These are phyloP conservation scores for Adelosebastes latens DNA, from an alignment of 2,797 vertebrate species.

Conservation along the genomic window DNA sequence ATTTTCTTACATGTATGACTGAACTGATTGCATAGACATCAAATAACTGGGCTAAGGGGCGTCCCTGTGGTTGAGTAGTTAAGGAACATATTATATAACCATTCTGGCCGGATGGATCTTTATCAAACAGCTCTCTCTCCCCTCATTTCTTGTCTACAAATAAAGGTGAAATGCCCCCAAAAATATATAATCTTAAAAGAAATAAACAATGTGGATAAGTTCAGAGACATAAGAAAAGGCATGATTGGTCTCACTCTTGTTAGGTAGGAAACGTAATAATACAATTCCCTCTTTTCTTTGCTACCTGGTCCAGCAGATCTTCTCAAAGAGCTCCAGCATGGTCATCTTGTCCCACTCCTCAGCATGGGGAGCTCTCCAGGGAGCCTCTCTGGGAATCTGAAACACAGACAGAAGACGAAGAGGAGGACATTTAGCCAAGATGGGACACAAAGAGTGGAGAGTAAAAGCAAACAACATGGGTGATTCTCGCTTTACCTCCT, in stretches of 20 bases:
- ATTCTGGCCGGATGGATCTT: no score
- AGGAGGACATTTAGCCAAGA: background rate
- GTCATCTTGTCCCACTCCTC: constrained; percentile 97
- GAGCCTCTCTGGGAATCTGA: constrained; percentile 95
- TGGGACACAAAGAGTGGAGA: background rate
- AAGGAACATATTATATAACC: no score
- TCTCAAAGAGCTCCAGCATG: constrained; percentile 92
- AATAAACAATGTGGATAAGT: background rate
- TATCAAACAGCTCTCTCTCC: no score
- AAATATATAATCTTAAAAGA: no score
- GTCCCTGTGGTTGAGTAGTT: no score
- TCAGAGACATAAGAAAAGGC: background rate
- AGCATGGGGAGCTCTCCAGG: constrained; percentile 93
- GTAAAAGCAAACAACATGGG: rapidly evolving
- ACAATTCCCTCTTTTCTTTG: background rate
- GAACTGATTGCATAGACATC: no score
- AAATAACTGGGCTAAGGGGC: no score
- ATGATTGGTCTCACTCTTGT: background rate
- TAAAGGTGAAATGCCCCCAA: no score
- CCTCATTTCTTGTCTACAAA: no score
- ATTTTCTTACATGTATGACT: no score
- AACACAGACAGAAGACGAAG: background rate
- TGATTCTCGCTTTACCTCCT: constrained; percentile 83
- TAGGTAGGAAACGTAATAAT: no score
- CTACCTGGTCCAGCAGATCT: constrained; percentile 95